Base-by-base conservation (phyloP, 2,888 invertebrate species). In the Biston betularia region DNA sequence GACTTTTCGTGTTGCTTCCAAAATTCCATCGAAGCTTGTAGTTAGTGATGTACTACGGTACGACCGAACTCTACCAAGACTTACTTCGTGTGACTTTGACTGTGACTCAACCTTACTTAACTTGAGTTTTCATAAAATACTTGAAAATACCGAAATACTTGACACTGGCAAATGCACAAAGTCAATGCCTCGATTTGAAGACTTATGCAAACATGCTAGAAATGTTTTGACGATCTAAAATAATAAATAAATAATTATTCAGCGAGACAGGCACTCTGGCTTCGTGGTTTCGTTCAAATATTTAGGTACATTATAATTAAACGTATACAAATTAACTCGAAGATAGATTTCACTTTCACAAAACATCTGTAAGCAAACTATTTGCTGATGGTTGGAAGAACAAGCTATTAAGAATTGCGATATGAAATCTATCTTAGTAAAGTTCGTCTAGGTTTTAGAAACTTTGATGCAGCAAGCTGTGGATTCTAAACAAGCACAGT, bases 401-500 rank as follows among this genome's bases (percentile, higher is more conserved):
- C 34, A 33, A 24, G 8, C 15, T 40, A 48, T 38, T 44, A 0
- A 45, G 48, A 57, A 34, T n/a, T 48, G 24, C 48, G 44, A 44
- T 81, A 83, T 82, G 80, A 84, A 80, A 85, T 82, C 79, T 82
- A 77, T 80, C 76, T 81, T 72, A 71, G 46, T 6, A 35, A 72
- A 75, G 65, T 78, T 72, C 76, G 40, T 67, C 57, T 74, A 73
- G 73, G 68, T 72, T 79, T 79, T 76, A 75, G 74, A 86, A 85
- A 89, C 80, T 88, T 92, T 92, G 93, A 93, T 93, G 93, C 93
- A 93, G 93, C 93, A 93, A 93, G 92, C 93, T 89, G 86, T 86
- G 89, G 93, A 92, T 87, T 87, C 91, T 91, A 92, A 87, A 86
- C 89, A 91, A 90, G 87, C 89, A 85, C 84, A 83, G 79, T 81